Evolutionary conservation across 2,113 vertebrate genomes (phyloP).

Genomic region (Macroglossus sobrinus): DNA sequence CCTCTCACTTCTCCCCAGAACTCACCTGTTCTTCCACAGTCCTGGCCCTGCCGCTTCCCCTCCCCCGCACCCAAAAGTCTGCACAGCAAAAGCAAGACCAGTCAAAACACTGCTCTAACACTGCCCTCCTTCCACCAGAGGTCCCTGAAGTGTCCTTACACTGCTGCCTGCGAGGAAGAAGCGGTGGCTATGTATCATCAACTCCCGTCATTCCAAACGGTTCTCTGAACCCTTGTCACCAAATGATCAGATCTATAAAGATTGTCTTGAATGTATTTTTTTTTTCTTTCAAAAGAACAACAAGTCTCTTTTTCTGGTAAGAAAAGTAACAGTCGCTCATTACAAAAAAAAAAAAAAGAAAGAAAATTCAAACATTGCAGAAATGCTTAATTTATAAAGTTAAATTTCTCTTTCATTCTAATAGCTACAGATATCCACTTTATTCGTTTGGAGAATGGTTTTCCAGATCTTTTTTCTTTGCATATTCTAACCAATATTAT

Average conservation of each 20-base stretch:
- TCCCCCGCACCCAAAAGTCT: accelerated
- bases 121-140: background rate
- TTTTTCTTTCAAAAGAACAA: no score
- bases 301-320: background rate
- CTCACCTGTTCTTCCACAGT: background rate
- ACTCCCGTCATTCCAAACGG: background rate
- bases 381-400: background rate
- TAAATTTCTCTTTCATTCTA: background rate
- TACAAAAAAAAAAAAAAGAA: background rate
- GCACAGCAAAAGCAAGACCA: background rate
- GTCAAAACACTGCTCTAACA: background rate
- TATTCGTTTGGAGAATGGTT: background rate
- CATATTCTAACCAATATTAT: background rate
- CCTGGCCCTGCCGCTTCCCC: background rate
- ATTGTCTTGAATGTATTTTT: background rate
- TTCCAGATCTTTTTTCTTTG: background rate
- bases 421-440: background rate
- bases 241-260: background rate
- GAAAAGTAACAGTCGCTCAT: background rate
- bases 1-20: background rate
- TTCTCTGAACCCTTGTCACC: background rate
- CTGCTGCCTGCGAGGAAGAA: background rate
- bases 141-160: background rate
- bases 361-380: background rate
- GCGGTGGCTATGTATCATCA: background rate